Evolutionary conservation across 2,797 vertebrate genomes (phyloP).

Genomic region (Aeoliscus strigatus): DNA sequence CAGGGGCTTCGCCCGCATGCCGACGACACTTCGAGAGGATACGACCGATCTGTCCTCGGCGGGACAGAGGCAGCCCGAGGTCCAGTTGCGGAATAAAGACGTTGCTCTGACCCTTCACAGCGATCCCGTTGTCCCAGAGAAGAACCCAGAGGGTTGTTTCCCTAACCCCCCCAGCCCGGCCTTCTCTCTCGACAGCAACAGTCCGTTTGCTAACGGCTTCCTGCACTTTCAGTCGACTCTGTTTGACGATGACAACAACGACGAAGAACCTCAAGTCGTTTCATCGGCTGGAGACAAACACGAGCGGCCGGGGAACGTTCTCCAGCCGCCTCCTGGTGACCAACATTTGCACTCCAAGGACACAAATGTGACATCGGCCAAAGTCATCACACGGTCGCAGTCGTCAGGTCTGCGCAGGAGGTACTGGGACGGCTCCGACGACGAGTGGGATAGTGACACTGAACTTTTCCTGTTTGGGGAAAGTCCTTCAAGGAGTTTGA

Average conservation of each 20-base stretch:
- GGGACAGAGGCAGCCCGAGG: constrained; percentile 13
- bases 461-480: constrained; percentile 58
- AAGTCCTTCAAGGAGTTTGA: constrained; percentile 35
- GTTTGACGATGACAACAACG: constrained; percentile 64
- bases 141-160: constrained; percentile 51
- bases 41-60: constrained; percentile 11
- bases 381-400: constrained; percentile 70
- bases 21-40: constrained; percentile 20
- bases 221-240: constrained; percentile 79
- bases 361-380: constrained; percentile 13
- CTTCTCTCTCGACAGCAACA: constrained; percentile 75
- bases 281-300: constrained; percentile 15
- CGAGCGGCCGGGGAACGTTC: background rate
- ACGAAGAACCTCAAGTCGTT: constrained; percentile 12
- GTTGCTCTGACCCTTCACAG: constrained; percentile 5
- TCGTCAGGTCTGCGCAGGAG: constrained; percentile 62
- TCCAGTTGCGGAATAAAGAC: constrained; percentile 25
- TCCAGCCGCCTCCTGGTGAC: constrained; percentile 13
- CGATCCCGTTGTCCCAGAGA: constrained; percentile 26
- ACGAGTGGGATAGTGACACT: constrained; percentile 65
- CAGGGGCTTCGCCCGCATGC: constrained; percentile 36
- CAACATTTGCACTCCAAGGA: constrained; percentile 25
- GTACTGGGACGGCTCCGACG: constrained; percentile 61
- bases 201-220: constrained; percentile 73
- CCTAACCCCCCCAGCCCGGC: constrained; percentile 72